A percentile compares a stretch with the other conserved stretches of the same genome.
Evolutionary conservation across 2,113 vertebrate species (phyloP).

Genomic region (Python bivittatus): DNA sequence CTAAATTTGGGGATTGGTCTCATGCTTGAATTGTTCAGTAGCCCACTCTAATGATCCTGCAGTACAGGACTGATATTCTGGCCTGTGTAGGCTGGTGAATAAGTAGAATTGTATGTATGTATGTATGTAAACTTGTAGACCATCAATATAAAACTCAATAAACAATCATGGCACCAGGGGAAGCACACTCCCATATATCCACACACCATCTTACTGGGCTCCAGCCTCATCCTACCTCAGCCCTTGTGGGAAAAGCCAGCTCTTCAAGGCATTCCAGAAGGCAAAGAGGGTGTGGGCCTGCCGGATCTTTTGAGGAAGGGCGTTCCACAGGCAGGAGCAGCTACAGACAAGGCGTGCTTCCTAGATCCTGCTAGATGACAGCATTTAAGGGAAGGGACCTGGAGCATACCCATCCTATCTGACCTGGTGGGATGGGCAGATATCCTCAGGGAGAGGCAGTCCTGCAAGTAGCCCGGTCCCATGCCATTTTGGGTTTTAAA

Average conservation of each 20-base stretch:
- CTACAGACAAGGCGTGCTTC: background rate
- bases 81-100: background rate
- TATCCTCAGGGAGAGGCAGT: background rate
- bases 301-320: background rate
- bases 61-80: background rate
- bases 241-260: background rate
- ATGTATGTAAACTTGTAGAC: background rate
- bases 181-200: background rate
- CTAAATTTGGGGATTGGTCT: background rate
- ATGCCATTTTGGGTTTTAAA: background rate
- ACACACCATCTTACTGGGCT: background rate
- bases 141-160: background rate
- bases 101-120: background rate
- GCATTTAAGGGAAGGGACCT: background rate
- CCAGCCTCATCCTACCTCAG: background rate
- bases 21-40: background rate
- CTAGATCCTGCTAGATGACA: background rate
- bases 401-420: background rate
- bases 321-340: background rate
- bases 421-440: background rate
- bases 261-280: background rate
- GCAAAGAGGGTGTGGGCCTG: background rate
- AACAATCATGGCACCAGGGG: background rate
- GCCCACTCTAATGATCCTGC: background rate
- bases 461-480: background rate